Evolutionary conservation across 2,113 vertebrate genomes (phyloP), one percentile per base, ranked within the genome.

Genomic region (Cynoglossus semilaevis): DNA sequence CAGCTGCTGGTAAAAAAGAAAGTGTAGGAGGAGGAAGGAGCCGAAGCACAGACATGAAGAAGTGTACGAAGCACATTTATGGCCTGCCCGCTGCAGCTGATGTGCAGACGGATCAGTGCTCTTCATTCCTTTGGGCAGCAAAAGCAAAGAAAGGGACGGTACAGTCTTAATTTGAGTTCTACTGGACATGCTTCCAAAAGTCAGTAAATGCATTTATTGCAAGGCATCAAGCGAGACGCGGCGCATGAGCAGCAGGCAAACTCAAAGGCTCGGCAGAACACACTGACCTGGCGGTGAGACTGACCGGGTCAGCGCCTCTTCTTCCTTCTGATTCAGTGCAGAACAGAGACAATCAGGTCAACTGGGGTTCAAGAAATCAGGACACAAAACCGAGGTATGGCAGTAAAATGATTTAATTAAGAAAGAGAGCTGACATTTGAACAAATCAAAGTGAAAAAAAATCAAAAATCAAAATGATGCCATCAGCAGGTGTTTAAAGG

Each of bases 251-350:
- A 48, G 71, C 69, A 82, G 70, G 76, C 79, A 71, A 77, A 62
- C 11, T 41, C 56, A 29, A 69, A 37, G 0, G 14, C 44, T 68
- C 18, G 51, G 61, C 68, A 45, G 18, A 53, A 55, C 63, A 44
- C 14, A 88, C 87, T 84, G 60, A 90, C 88, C 85, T 87, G 86
- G 60, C 16, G 81, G 78, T 22, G 82, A 84, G 76, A 74, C 75
- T 2, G 67, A 60, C 54, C 72, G 52, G 1, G 63, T 60, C 78
- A 89, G 84, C 79, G 66, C 74, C 76, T 85, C 80, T 18, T 79
- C 78, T 53, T 90, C 87, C 76, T 65, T 90, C 79, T 84, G 84
- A 74, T 63, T 74, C 61, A 86, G 76, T 56, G 79, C 60, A 74
- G 62, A 74, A 84, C 72, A 82, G 66, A 80, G 55, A 79, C n/a